These are phyloP conservation scores for Elgaria multicarinata DNA, from an alignment of 2,113 vertebrate species.

Conservation along the genomic window DNA sequence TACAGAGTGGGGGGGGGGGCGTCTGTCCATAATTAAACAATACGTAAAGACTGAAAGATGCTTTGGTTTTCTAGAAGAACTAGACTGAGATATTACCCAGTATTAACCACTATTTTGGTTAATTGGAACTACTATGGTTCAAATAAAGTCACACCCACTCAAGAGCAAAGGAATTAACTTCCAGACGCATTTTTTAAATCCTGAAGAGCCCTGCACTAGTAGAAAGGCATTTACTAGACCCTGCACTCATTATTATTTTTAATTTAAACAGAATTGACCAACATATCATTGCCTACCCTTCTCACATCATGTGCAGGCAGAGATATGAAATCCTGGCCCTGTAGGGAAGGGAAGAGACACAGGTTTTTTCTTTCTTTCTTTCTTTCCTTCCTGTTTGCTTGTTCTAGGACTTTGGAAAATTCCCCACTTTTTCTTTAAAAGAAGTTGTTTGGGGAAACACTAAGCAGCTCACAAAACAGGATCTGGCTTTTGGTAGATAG, in stretches of 20 bases:
- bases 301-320: not conserved
- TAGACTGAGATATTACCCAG: not conserved
- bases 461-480: not conserved
- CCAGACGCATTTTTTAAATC: not conserved
- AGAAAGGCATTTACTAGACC: not conserved
- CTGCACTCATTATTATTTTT: not conserved
- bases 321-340: not conserved
- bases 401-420: not conserved
- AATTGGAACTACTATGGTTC: no score
- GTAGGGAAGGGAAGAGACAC: not conserved
- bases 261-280: not conserved
- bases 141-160: not conserved
- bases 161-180: not conserved
- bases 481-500: not conserved
- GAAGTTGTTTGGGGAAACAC: not conserved
- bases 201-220: not conserved
- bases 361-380: no score
- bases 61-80: not conserved
- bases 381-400: no score
- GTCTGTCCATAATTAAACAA: not conserved
- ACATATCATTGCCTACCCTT: not conserved
- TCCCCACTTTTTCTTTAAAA: not conserved
- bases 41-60: not conserved
- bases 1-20: not conserved
- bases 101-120: not conserved